Conservation (phyloP, 2,888 invertebrate genomes). For the Corbicula japonica region DNA sequence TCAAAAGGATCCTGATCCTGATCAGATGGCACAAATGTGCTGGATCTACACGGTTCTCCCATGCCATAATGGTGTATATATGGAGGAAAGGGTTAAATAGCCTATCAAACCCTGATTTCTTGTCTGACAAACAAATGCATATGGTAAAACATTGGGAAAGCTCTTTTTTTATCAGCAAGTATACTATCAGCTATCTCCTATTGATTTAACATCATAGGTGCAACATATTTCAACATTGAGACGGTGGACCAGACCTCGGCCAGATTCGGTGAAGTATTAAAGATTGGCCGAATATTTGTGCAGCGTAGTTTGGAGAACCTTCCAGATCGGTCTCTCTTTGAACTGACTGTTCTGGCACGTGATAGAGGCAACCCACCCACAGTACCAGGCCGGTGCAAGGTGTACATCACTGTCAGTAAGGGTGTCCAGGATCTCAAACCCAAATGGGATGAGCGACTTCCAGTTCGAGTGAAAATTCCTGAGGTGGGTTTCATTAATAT, state of each 20-base stretch:
- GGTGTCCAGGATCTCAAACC: conserved; percentile 75
- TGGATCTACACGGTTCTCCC: too few species aligned
- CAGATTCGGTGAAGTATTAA: not conserved
- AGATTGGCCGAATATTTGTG: conserved; percentile 40
- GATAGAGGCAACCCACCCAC: conserved; percentile 72
- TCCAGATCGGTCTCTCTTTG: conserved; percentile 44
- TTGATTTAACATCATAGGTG: conserved; percentile 12
- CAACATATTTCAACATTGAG: conserved; percentile 27
- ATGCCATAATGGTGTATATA: too few species aligned
- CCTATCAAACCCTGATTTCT: too few species aligned
- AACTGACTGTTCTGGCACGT: conserved; percentile 49
- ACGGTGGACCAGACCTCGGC: conserved; percentile 1
- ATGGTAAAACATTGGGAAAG: too few species aligned
- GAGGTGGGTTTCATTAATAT: conserved; percentile 52
- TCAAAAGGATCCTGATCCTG: too few species aligned
- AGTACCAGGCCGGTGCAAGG: conserved; percentile 68
- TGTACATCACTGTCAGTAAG: conserved; percentile 87
- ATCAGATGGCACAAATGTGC: too few species aligned
- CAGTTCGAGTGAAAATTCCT: conserved; percentile 22
- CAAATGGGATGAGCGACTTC: conserved; percentile 42
- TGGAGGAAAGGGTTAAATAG: too few species aligned
- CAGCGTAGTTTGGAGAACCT: conserved; percentile 34
- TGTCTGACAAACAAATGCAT: too few species aligned
- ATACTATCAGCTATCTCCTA: too few species aligned
- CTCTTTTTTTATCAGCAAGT: too few species aligned